Base-by-base conservation (phyloP, 2,797 vertebrate species). In the Takifugu rubripes region DNA sequence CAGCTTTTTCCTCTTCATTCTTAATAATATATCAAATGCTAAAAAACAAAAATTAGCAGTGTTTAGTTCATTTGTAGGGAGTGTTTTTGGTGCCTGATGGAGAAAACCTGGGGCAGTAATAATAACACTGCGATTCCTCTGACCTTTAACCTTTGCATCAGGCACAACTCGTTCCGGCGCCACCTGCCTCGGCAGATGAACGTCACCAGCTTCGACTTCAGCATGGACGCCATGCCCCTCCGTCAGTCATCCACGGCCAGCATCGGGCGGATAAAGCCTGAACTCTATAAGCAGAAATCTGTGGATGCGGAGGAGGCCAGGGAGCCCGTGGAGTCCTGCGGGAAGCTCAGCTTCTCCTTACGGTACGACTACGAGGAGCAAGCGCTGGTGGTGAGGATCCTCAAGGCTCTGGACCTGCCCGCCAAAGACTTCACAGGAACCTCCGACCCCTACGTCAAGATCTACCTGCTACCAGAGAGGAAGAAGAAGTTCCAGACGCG, bases 401-500 rank as follows among this genome's bases (percentile, higher is more conserved):
- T 98, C 65, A 96, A 97, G 85, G 97, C 95, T 62, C 85, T 99
- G 82, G 97, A 99, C 29, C 92, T 99, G 68, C 97, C 96, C 0
- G 95, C 95, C 75, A 99, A 99, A 83, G 97, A 98, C 89, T 95
- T 98, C 84, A 94, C 93, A 0, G 97, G 97, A 73, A 97, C 96
- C 29, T 99, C 97, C 0, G 97, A 99, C 75, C 97, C 97, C 0
- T 99, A 99, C 0, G 96, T 99, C 75, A 99, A 99, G 89, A 96
- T 98, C 81, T 99, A 98, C 86, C 91, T 99, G 81, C 94, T 99
- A 60, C 97, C 97, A 0, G 97, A 99, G 51, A 92, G 97, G 74
- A 98, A 99, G 87, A 97, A 96, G 91, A 99, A 99, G 88, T 99
- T 94, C 85, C 97, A 99, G 91, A 99, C 97, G 0, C 91, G 96